Evolutionary conservation across 1,140 invertebrate genomes (phyloP).

Genomic region (Gonatopus flavifemur): DNA sequence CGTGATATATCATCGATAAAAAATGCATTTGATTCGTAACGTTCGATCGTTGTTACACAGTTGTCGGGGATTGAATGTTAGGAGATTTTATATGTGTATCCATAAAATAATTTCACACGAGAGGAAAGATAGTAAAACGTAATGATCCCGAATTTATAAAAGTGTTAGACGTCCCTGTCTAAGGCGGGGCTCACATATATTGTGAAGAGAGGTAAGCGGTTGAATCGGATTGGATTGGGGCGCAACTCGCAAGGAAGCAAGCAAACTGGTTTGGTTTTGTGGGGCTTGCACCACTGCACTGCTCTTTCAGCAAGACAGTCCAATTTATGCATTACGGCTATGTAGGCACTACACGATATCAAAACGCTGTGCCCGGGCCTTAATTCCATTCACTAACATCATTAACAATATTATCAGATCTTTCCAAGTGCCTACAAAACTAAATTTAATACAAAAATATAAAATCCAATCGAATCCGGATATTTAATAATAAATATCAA

Average conservation of each 20-base stretch:
- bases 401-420: slow-evolving; percentile 34
- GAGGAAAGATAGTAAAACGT: too few relatives aligned
- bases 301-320: slow-evolving; percentile 56
- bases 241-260: slow-evolving; percentile 44
- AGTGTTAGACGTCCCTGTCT: slow-evolving; percentile 48
- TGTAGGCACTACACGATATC: slow-evolving; percentile 58
- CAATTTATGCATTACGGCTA: slow-evolving; percentile 62
- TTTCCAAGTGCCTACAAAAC: slow-evolving; percentile 46
- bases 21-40: too few relatives aligned
- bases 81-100: too few relatives aligned
- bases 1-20: too few relatives aligned
- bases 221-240: slow-evolving; percentile 56
- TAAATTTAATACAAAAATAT: slow-evolving; percentile 36
- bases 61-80: too few relatives aligned
- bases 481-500: too few relatives aligned
- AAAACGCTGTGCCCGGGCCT: slow-evolving; percentile 50
- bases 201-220: slow-evolving; percentile 51
- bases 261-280: slow-evolving; percentile 57
- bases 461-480: background rate
- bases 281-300: slow-evolving; percentile 57
- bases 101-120: too few relatives aligned
- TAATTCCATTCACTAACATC: slow-evolving; percentile 39
- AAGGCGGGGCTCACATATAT: slow-evolving; percentile 52
- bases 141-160: slow-evolving; percentile 7
- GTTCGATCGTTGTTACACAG: too few relatives aligned